Conservation (phyloP, 2,113 vertebrate species). For the Menidia beryllina region DNA sequence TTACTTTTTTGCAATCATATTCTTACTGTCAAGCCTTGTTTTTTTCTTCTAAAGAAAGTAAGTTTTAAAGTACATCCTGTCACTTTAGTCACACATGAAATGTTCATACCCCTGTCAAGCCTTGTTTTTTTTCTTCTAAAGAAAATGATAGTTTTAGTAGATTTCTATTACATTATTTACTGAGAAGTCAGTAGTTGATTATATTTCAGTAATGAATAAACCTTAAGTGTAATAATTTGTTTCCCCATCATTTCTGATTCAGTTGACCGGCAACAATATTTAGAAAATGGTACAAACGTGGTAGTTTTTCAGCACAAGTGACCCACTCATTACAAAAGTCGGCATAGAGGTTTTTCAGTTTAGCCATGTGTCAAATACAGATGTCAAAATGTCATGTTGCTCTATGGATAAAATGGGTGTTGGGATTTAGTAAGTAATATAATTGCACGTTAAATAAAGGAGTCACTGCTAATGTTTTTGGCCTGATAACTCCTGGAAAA, state of each 20-base stretch:
- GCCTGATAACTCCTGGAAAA: background rate
- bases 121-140: constrained; percentile 77
- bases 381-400: constrained; percentile 52
- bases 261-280: constrained; percentile 1
- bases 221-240: constrained; percentile 77
- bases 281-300: constrained; percentile 20
- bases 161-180: constrained; percentile 87
- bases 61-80: constrained; percentile 61
- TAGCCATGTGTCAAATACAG: constrained; percentile 24
- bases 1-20: constrained; percentile 79
- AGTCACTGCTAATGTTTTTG: constrained; percentile 22
- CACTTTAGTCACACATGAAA: constrained; percentile 73
- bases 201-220: constrained; percentile 87
- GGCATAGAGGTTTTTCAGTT: constrained; percentile 25
- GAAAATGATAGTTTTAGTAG: constrained; percentile 82
- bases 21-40: constrained; percentile 66
- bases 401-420: no score
- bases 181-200: constrained; percentile 85
- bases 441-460: no score
- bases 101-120: constrained; percentile 71
- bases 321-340: constrained; percentile 31
- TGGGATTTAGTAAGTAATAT: no score
- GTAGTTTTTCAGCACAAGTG: no score
- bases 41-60: constrained; percentile 60
- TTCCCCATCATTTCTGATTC: constrained; percentile 65